Base-by-base conservation (phyloP, 2,797 vertebrate genomes). In the Halcyon chelicuti region DNA sequence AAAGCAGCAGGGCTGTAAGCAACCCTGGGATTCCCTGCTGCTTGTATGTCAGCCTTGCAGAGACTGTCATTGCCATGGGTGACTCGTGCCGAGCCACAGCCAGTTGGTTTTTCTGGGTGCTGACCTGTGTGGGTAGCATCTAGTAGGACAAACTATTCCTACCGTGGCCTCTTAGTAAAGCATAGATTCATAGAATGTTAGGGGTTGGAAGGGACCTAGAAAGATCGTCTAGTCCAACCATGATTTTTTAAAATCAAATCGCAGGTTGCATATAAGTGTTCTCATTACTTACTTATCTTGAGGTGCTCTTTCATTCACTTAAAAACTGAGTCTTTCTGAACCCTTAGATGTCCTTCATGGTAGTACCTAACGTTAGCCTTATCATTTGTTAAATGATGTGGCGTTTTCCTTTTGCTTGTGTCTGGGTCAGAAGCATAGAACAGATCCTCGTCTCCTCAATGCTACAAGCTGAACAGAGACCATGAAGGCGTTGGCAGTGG, bases 31-130 rank as follows among this genome's bases (percentile, higher is more conserved):
- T 31, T 57, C 16, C 4, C 31, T 66, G 39, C 54, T 49, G 25
- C 15, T 35, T 60, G 12, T 54, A 14, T 20, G 55, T 31, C 25
- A 63, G 3, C 9, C 0, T 14, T 26, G 26, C 60, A n/a, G 67
- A 44, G 39, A 5, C 14, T 58, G 23, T 39, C 39, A 25, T 14
- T 55, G 39, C 12, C 11, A 2, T 0, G 4, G 19, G 12, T 13
- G 10, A 29, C 31, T 42, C 3, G 0, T 6, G 5, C 17, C 40
- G 75, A 75, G 19, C 26, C 5, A 2, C 31, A 66, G 12, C 5
- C 2, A 12, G 16, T 8, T 8, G 15, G 0, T 0, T 2, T 26
- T 52, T 40, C 23, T 44, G 10, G 2, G 2, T 23, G 75, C 58
- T 65, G 58, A 51, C 55, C 29, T 39, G 5, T 3, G 3, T 8